These are phyloP conservation scores for Rhopilema esculentum DNA, from an alignment of 30 jellyfish, hydroid and myxozoan genomes.

Conservation along the genomic window DNA sequence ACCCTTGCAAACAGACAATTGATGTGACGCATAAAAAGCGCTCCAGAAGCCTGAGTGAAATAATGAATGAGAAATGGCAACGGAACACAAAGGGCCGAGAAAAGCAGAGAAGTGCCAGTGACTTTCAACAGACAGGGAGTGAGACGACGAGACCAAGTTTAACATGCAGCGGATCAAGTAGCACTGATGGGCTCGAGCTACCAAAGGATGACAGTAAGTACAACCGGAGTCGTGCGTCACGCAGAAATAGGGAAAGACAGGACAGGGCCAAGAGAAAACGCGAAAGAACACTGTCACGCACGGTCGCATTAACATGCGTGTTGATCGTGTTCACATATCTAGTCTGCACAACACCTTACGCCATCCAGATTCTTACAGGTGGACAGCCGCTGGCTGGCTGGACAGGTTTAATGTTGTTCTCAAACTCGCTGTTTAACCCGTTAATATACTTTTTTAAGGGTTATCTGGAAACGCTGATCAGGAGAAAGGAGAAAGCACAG, in stretches of 20 bases:
- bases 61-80: not conserved
- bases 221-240: too few species aligned
- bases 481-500: not conserved
- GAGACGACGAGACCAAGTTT: not conserved
- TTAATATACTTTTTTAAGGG: constrained; percentile 31
- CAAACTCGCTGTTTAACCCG: constrained; percentile 28
- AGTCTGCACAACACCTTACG: constrained; percentile 34
- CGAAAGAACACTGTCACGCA: not conserved
- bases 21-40: not conserved
- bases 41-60: not conserved
- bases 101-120: not conserved
- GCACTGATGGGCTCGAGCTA: too few species aligned
- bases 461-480: constrained; percentile 9
- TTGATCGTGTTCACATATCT: constrained; percentile 18
- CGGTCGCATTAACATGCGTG: constrained; percentile 26
- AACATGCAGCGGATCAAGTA: not conserved
- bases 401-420: constrained; percentile 34
- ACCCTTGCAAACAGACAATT: not conserved
- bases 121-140: not conserved
- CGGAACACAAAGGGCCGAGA: not conserved
- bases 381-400: constrained; percentile 15
- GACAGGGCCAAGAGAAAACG: not conserved
- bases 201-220: too few species aligned
- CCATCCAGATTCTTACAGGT: constrained; percentile 12
- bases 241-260: not conserved